Evolutionary conservation across 2,888 invertebrate species (phyloP), one percentile per base, ranked within the genome.

Genomic region (Ctena decussata): DNA sequence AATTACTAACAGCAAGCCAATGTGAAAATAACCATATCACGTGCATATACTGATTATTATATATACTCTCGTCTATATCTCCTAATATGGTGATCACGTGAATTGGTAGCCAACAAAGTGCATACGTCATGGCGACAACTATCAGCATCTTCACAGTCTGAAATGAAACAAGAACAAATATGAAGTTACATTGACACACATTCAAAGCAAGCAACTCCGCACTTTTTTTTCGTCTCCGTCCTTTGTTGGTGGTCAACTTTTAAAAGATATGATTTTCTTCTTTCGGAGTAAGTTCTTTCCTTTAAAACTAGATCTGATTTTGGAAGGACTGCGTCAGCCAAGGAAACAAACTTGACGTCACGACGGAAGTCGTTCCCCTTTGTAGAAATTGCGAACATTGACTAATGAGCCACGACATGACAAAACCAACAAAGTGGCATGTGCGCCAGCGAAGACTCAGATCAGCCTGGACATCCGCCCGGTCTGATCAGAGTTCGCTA

Each of bases 51-150:
- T 72, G 74, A 21, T 70, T 49, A 75, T 91, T 78, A 77, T 90
- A 93, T 12, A 93, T 90, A 8, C 30, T 35, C 0, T 89, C 86
- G 60, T 91, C 84, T 49, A 92, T 74, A 81, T 93, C 93, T 11
- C 90, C 90, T 88, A 98, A 97, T 91, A 99, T 97, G 96, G 98
- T 99, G 96, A 98, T 98, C 65, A 98, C 97, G 96, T 99, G 98
- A 96, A 98, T 98, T 0, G 99, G 99, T 73, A 98, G 96, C 99
- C 99, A 99, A 96, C 99, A 99, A 1, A 98, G 97, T 39, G 98
- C 98, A 95, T 99, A 99, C 95, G 98, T 98, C 57, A 98, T 97
- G 90, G 99, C 98, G 21, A 99, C 98, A 0, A 98, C 98, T 92
- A 99, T 98, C 98, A 99, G 98, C 94, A 95, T 95, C 77, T 97